Evolutionary conservation across 1,140 invertebrate genomes (phyloP).

Genomic region (Dreissena polymorpha): DNA sequence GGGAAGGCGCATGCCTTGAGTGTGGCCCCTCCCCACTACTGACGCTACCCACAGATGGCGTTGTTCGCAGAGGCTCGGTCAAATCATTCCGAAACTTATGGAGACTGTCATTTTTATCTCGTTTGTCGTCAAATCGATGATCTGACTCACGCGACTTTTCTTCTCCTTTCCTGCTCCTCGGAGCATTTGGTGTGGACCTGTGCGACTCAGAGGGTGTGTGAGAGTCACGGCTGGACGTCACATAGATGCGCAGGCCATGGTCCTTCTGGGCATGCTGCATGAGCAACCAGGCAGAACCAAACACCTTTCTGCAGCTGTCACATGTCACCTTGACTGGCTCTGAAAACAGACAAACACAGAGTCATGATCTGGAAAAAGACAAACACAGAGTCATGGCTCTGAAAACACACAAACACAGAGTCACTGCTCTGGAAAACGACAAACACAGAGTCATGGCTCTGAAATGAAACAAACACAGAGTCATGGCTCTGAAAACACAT

Average conservation of each 20-base stretch:
- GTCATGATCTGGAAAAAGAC: no score
- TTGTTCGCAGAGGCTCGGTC: constrained; percentile 48
- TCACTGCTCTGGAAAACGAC: no score
- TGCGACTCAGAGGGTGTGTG: constrained; percentile 45
- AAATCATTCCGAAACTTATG: constrained; percentile 43
- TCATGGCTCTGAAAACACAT: no score
- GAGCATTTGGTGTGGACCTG: constrained; percentile 38
- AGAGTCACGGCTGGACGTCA: constrained; percentile 56
- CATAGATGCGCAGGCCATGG: constrained; percentile 95
- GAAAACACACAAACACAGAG: constrained; percentile 84
- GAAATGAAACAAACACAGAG: no score
- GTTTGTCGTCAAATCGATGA: constrained; percentile 34
- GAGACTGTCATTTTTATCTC: constrained; percentile 28
- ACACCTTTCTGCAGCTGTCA: constrained; percentile 94
- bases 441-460: no score
- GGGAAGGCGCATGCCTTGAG: constrained; percentile 78
- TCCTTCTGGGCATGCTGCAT: constrained; percentile 96
- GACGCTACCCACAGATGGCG: constrained; percentile 63
- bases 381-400: no score
- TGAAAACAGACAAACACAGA: constrained; percentile 83
- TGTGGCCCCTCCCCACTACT: constrained; percentile 70
- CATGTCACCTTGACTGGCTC: constrained; percentile 97
- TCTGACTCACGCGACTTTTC: constrained; percentile 23
- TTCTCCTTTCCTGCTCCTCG: constrained; percentile 31
- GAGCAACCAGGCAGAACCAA: constrained; percentile 95